Evolutionary conservation across 2,888 invertebrate genomes (phyloP), one percentile per base, ranked within the genome.

Genomic region (Acleris sparsana): DNA sequence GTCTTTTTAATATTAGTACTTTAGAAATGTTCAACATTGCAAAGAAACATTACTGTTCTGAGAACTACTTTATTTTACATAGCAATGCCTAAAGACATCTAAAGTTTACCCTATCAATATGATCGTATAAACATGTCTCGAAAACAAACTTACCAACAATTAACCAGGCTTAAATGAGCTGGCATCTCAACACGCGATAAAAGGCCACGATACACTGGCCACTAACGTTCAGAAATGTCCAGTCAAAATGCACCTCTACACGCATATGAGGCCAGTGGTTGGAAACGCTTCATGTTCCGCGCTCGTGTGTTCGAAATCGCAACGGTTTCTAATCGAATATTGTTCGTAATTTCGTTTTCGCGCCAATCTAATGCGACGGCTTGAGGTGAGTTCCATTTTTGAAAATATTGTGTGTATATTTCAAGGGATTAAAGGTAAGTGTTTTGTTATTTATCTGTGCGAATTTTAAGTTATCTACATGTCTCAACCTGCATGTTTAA

Each of bases 191-290:
- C 13, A 22, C n/a, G n/a, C 22, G 7, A 20, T 7, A 20, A 48
- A 20, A 39, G 55, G 7, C 22, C 55, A 18, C 3, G 5, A 18
- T 53, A 57, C 6, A 25, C 33, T 58, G 58, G 46, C 29, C 53
- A 17, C 29, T 58, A 52, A 13, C 39, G 53, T 53, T 60, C 39
- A 33, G 53, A 61, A 51, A 57, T 62, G 56, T 9, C 56, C 33
- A 29, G 44, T 17, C 22, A n/a, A 57, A 62, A 43, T 52, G 43
- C 33, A 53, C 52, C 20, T 13, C 11, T 25, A 52, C 25, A 56
- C 63, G 56, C 63, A 57, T 57, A 57, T 29, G 18, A 44, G 44
- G 44, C 51, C 63, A 63, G 63, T 63, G 57, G 44, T 52, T 57
- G 33, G 44, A 29, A 9, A 29, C 44, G 25, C 44, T n/a, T 63